phyloP scores from a whole-genome alignment of 2,888 invertebrate species.

The Ganaspis brasiliensis region DNA sequence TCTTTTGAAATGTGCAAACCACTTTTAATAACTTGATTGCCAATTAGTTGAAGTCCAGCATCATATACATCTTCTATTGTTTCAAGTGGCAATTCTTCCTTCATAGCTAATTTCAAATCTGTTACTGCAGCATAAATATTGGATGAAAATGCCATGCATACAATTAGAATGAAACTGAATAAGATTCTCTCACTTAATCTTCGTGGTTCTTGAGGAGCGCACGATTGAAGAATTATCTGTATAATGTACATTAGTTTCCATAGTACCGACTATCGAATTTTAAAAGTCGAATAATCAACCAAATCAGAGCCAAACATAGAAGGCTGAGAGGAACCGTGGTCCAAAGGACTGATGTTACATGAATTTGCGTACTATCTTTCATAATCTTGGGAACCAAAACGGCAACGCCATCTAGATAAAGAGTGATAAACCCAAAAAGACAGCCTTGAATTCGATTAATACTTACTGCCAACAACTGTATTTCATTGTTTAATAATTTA shows the following conservation, averaged over 20 bases:
- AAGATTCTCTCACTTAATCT: background rate
- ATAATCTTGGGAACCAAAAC: background rate
- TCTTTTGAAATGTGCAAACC: background rate
- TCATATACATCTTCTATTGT: background rate
- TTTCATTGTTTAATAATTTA: background rate
- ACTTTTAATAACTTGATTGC: background rate
- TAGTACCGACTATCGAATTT: background rate
- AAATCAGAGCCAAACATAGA: background rate
- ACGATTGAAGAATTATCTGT: background rate
- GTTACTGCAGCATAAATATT: background rate
- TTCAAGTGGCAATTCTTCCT: background rate
- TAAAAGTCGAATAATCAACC: background rate
- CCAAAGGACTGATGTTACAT: background rate
- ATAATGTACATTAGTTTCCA: conserved; percentile 6
- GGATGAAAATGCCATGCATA: background rate
- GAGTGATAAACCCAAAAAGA: background rate
- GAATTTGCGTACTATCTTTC: background rate
- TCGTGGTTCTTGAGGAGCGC: background rate
- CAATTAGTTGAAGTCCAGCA: background rate
- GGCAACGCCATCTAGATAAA: background rate
- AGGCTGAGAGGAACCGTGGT: background rate
- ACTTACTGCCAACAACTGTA: background rate
- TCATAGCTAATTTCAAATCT: background rate
- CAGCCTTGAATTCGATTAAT: background rate
- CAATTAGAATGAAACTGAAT: background rate